Evolutionary conservation across 1,140 invertebrate genomes (phyloP).

Genomic region (Lordiphosa collinella): DNA sequence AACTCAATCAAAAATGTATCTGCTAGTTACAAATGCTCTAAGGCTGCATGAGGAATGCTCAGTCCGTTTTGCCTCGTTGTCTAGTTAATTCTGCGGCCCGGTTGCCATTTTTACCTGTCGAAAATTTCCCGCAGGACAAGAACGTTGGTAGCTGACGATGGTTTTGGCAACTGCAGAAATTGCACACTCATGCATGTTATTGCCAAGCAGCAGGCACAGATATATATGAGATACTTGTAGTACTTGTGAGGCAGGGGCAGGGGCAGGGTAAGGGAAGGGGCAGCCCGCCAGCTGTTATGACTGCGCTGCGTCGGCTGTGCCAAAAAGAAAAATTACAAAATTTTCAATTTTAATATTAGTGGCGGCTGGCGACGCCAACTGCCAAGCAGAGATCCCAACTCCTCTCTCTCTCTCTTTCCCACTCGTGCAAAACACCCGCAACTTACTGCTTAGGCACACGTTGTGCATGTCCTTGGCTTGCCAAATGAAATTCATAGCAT

Average conservation of each 20-base stretch:
- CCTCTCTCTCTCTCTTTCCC: background rate
- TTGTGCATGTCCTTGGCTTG: conserved; percentile 75
- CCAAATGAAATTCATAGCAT: conserved; percentile 77
- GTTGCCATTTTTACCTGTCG: conserved; percentile 73
- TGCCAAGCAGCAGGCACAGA: conserved; percentile 62
- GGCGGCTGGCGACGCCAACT: conserved; percentile 71
- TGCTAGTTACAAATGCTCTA: conserved; percentile 58
- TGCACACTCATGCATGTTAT: conserved; percentile 77
- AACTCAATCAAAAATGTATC: conserved; percentile 77
- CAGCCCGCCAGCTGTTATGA: conserved; percentile 62
- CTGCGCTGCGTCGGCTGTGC: conserved; percentile 68
- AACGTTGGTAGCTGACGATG: conserved; percentile 39
- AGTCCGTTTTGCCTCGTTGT: conserved; percentile 26
- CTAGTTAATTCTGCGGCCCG: conserved; percentile 34
- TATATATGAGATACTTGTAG: no score
- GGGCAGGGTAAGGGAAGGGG: no score
- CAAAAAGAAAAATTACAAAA: conserved; percentile 78
- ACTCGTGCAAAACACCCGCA: background rate
- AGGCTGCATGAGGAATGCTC: conserved; percentile 49
- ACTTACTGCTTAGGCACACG: conserved; percentile 66
- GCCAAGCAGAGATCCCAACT: conserved; percentile 27
- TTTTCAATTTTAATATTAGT: conserved; percentile 78
- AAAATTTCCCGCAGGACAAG: conserved; percentile 73
- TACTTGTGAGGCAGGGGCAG: no score
- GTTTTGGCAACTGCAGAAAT: conserved; percentile 71